phyloP scores from a whole-genome alignment of 1,140 invertebrate species.

The Thaumetopoea pityocampa region DNA sequence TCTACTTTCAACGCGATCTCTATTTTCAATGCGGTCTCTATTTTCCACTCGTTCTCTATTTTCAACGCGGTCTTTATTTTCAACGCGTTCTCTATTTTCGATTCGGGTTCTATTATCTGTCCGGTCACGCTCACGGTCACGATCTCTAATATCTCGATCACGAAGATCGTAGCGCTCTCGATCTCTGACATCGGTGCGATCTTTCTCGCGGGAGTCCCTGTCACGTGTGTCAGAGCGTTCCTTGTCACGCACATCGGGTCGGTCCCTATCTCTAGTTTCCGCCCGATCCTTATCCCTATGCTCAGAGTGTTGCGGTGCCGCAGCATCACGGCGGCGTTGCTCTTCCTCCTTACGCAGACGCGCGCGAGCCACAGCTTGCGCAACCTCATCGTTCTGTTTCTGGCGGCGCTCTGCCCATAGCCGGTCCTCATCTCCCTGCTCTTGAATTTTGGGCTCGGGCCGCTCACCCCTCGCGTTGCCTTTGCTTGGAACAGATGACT shows the following conservation, averaged over 20 bases:
- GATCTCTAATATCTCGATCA: constrained; percentile 45
- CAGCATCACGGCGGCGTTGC: constrained; percentile 79
- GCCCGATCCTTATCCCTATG: constrained; percentile 46
- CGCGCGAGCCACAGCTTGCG: constrained; percentile 84
- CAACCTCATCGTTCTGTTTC: constrained; percentile 82
- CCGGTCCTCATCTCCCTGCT: constrained; percentile 83
- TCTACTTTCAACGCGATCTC: constrained; percentile 26
- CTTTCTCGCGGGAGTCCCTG: constrained; percentile 56
- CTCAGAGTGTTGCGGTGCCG: constrained; percentile 27
- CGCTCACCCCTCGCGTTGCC: constrained; percentile 51
- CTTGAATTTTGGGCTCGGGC: constrained; percentile 54
- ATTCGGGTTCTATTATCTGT: constrained; percentile 41
- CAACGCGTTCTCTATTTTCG: constrained; percentile 57
- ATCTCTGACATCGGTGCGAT: constrained; percentile 37
- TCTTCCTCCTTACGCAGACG: constrained; percentile 88
- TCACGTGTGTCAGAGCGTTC: constrained; percentile 44
- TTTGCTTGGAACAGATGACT: constrained; percentile 75
- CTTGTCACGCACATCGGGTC: constrained; percentile 43
- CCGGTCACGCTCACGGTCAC: constrained; percentile 44
- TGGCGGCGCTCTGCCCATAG: constrained; percentile 82
- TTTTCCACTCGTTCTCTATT: constrained; percentile 50
- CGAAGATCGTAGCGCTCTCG: constrained; percentile 28
- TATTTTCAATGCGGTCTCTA: constrained; percentile 43
- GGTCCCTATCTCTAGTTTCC: constrained; percentile 47
- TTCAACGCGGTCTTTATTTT: constrained; percentile 43